Evolutionary conservation across 2,113 vertebrate species (phyloP), one percentile per base, ranked within the genome.

Genomic region (Megaceryle maxima): DNA sequence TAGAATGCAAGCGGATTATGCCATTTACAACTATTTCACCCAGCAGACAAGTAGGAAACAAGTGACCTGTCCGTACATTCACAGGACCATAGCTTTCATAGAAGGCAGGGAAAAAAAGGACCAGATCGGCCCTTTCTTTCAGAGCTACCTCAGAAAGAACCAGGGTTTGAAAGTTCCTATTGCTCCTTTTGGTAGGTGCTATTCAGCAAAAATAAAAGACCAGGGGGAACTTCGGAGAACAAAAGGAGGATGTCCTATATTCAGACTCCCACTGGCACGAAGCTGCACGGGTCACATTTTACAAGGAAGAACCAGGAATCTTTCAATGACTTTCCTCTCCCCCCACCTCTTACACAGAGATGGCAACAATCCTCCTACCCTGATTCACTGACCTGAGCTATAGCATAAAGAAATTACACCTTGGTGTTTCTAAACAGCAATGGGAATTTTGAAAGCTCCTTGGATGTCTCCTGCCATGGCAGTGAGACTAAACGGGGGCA

Each of bases 231-330:
- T 92, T 15, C 21, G 59, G 77, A 85, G 83, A 95, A 96, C 90
- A 97, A 97, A 92, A 89, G 93, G 87, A 97, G 90, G 87, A 95
- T 96, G 96, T 84, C 84, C 84, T 96, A 93, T 95, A 94, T 84
- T 79, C 82, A 90, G 80, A 95, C 59, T 90, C 87, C 92, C 82
- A 83, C 81, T 89, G 93, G 73, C 73, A 95, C 59, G 14, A 72
- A 96, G 76, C 43, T 87, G 37, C 50, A 81, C 1, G 8, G 91
- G 86, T 95, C 87, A 92, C 90, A 94, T 89, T 62, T 95, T 92
- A 97, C 77, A 87, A 50, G 74, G 48, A 86, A 74, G 37, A 92
- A 94, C 31, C 75, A 60, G 44, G 48, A 56, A 87, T 50, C 82
- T 92, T 96, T 92, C 76, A 94, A 80, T 15, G 24, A 59, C 73